These are phyloP conservation scores for Laterallus jamaicensis DNA, from an alignment of 2,113 vertebrate species.

Conservation along the genomic window DNA sequence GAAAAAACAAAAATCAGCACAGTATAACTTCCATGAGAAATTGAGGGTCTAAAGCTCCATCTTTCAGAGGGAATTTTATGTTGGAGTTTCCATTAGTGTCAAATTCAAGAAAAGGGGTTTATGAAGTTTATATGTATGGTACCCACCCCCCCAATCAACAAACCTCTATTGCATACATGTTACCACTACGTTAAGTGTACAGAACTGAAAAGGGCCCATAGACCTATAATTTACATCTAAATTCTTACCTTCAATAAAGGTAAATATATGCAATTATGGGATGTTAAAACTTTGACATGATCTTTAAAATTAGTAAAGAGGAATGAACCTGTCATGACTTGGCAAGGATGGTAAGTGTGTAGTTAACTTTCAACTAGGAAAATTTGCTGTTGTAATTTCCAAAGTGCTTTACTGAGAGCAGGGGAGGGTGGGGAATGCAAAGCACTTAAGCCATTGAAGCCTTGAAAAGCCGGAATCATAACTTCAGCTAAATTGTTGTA, in stretches of 20 bases:
- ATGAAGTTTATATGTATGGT: not conserved
- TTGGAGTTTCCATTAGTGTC: not conserved
- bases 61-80: not conserved
- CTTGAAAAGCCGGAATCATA: not conserved
- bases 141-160: not conserved
- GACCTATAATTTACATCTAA: not conserved
- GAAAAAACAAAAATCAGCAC: not conserved
- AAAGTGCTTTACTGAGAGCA: not conserved
- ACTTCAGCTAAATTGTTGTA: not conserved
- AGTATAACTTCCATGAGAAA: not conserved
- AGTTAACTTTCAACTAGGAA: slow-evolving; percentile 40
- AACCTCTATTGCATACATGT: not conserved
- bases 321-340: not conserved
- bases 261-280: slow-evolving; percentile 10
- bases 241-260: not conserved
- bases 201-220: slow-evolving; percentile 20
- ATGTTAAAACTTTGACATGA: slow-evolving; percentile 25
- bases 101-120: not conserved
- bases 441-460: not conserved
- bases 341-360: not conserved
- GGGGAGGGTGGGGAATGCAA: no score
- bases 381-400: not conserved
- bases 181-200: not conserved
- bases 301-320: slow-evolving; percentile 28
- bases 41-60: not conserved